Evolutionary conservation across 1,140 invertebrate species (phyloP), one percentile per base, ranked within the genome.

Genomic region (Micrasema longulum): DNA sequence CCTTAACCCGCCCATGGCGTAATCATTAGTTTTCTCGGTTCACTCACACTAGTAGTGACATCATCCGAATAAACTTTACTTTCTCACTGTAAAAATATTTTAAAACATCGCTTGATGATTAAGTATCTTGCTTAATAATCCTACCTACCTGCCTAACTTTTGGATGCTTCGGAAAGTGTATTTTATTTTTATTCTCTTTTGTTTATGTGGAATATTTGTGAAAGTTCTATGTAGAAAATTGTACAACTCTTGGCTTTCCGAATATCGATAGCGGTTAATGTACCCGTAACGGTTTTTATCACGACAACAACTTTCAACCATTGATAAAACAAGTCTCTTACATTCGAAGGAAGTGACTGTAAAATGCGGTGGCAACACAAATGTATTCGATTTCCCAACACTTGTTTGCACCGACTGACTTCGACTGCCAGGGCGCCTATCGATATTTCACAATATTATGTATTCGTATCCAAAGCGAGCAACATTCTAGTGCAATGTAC

Each of bases 321-420:
- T 35, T 38, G 35, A 38, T 41, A 41, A 53, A 60, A 60, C 55
- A 16, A 23, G 55, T 60, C 38, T 60, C 16, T 60, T 23, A 38
- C 16, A 16, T 26, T 47, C 23, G 41, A 31, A 47, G 41, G 60
- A 45, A 64, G 60, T 64, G 22, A 64, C 31, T 64, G 41, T 64
- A 63, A 45, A 2, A 23, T 9, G n/a, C 20, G 43, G 60, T 26
- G 18, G 43, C 14, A 20, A 26, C 60, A 47, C 22, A 41, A 20
- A 62, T 62, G 16, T 22, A 16, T 22, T 62, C 36, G 50, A 47
- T 64, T 64, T 64, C 60, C 12, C 22, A 64, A 64, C 60, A 64
- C 60, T 64, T 47, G 55, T 38, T 41, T 38, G 12, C 55, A 22
- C 53, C 50, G 22, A n/a, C 3, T 26, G 50, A 53, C n/a, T n/a